Percentiles rank a stretch among this genome's conserved stretches.
These are phyloP conservation scores for Cyclargus thomasi DNA, from an alignment of 1,140 invertebrate species.

Conservation along the genomic window DNA sequence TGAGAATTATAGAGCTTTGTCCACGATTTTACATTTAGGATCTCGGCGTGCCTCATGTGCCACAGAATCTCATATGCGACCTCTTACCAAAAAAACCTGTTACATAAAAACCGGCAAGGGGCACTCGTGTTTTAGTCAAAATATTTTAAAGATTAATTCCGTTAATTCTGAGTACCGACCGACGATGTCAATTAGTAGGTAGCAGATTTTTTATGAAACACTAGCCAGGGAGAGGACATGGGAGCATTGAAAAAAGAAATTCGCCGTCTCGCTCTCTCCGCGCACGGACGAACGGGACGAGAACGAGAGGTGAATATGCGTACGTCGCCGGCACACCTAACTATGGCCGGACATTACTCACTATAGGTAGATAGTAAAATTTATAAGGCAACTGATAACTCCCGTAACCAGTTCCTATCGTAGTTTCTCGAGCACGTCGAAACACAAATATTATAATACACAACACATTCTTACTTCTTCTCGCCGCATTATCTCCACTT, in stretches of 20 bases:
- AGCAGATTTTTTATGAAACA: constrained; percentile 33
- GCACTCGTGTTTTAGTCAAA: constrained; percentile 3
- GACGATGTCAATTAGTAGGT: constrained; percentile 29
- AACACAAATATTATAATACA: constrained; percentile 44
- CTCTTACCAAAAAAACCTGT: constrained; percentile 70
- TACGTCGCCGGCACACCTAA: constrained; percentile 73
- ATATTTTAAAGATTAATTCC: constrained; percentile 23
- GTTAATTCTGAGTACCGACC: constrained; percentile 10
- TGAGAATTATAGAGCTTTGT: constrained; percentile 9
- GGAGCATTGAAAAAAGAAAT: constrained; percentile 51
- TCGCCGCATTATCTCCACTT: constrained; percentile 91
- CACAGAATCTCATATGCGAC: constrained; percentile 61
- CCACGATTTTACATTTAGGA: constrained; percentile 8
- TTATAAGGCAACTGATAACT: constrained; percentile 58
- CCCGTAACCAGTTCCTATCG: constrained; percentile 33
- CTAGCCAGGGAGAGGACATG: constrained; percentile 45
- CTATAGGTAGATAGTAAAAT: constrained; percentile 67
- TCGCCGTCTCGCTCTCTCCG: constrained; percentile 49
- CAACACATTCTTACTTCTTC: constrained; percentile 91
- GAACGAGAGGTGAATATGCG: constrained; percentile 68
- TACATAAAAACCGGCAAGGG: constrained; percentile 50
- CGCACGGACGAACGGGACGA: constrained; percentile 42
- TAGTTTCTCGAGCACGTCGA: constrained; percentile 41
- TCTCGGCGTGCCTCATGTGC: constrained; percentile 41
- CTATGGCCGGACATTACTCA: constrained; percentile 74